Base-by-base conservation (phyloP, 2,888 invertebrate genomes). In the Drosophila nigritarsus region DNA sequence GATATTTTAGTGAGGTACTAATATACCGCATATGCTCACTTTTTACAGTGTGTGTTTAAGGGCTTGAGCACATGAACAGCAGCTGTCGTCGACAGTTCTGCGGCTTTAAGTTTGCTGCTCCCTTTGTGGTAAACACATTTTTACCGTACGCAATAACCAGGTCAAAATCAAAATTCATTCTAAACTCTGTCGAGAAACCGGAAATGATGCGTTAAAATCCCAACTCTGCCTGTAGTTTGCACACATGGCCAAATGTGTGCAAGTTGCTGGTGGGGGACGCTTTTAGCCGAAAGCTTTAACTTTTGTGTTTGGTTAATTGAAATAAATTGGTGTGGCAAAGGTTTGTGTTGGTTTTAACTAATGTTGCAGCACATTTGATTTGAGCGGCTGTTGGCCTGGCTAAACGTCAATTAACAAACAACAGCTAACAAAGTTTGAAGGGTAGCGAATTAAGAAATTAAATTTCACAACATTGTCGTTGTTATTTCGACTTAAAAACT, bases 281-380 rank as follows among this genome's bases (percentile, higher is more conserved):
- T 45, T 45, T 45, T 38, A 59, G 29, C 54, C 59, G 15, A 59
- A 72, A 24, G 32, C 29, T 36, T 7, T 40, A 63, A 68, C 54
- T 65, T 75, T 67, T 49, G 48, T 34, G 48, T 50, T 63, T 70
- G 65, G 65, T 73, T 88, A 87, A 88, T 85, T 87, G 82, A 82
- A 87, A 73, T 80, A 45, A 81, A 74, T 82, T 86, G 69, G 71
- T 62, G 65, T 58, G 67, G 56, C 64, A 71, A 65, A 76, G 65
- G 59, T 59, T 66, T 61, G 68, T 64, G 72, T 69, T 68, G 75
- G 68, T 53, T 80, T 78, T 69, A 78, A 83, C 73, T 72, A 86
- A 81, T 67, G 62, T 61, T 71, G 58, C 76, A 30, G 36, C 53
- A 71, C 76, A 73, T 75, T 80, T 78, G 70, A 61, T 73, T 29